A percentile compares a stretch with the other conserved stretches of the same genome.
Evolutionary conservation across 2,888 invertebrate species (phyloP).

Genomic region (Hemicrepidius hirtus): DNA sequence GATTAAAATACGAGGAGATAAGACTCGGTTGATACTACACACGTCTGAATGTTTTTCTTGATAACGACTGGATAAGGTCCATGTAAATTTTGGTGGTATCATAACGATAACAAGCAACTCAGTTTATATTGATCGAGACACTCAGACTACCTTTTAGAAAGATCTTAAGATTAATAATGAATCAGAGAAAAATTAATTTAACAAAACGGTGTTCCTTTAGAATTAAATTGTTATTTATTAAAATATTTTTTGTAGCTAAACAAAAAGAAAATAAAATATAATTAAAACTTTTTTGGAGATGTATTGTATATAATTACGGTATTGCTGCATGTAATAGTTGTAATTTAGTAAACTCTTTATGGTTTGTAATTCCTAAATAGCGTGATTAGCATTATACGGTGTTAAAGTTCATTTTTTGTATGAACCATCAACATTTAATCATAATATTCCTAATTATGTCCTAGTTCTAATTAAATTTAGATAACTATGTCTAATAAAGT

Average conservation of each 20-base stretch:
- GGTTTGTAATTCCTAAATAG: constrained; percentile 1
- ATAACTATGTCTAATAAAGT: background rate
- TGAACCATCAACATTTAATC: background rate
- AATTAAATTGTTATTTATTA: no score
- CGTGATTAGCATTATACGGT: background rate
- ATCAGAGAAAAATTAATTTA: no score
- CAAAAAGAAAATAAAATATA: background rate
- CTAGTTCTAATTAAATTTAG: background rate
- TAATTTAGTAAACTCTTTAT: background rate
- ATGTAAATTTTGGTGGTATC: constrained; percentile 2
- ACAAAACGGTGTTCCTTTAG: no score
- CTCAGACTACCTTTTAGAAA: background rate
- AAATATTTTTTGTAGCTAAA: no score
- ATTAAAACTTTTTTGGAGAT: background rate
- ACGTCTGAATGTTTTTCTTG: no score
- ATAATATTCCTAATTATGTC: background rate
- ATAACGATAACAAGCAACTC: background rate
- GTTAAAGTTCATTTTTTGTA: background rate
- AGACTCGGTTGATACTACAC: no score
- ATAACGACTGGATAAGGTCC: background rate
- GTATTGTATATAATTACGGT: background rate
- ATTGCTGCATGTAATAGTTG: background rate
- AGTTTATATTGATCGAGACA: background rate
- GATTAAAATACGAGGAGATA: no score
- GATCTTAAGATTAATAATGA: no score